Evolutionary conservation across 2,888 invertebrate genomes (phyloP), one percentile per base, ranked within the genome.

Genomic region (Lissonota sp.): DNA sequence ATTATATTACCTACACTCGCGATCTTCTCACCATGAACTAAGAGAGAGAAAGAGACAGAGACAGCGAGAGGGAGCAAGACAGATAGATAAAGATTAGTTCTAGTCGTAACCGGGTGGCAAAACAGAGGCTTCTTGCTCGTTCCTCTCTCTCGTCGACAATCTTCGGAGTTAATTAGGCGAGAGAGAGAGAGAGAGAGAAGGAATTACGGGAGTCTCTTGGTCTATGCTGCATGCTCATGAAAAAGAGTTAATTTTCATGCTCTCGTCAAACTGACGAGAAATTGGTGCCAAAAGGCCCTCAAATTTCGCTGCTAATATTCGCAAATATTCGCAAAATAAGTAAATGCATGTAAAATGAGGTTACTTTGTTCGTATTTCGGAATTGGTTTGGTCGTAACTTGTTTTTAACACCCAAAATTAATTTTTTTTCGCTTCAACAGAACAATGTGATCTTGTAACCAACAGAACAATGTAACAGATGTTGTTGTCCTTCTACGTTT

Each of bases 101-200:
- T 87, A 87, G 86, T 84, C 84, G 80, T 85, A 85, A 86, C 82
- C 72, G 72, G 60, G 70, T 80, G 75, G 79, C 79, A 80, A 80
- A 80, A 80, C 79, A 71, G 70, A 74, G 64, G 70, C 66, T 80
- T 80, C 79, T 80, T 75, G 75, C 71, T 46, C 57, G 67, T 26
- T 10, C 60, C 10, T 39, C 49, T 55, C 62, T 69, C 71, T 73
- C 66, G 83, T 86, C 85, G 87, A 86, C 86, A 86, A 86, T 87
- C 85, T 85, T 77, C 80, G 51, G 80, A 87, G 87, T 87, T 87
- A 88, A 88, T 88, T 88, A 87, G 84, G 74, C 83, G 78, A 84
- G 74, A 70, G 83, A 70, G 80, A 86, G 78, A n/a, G n/a, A n/a
- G n/a, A n/a, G 26, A 79, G 69, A 57, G 60, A 75, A 69, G 53